phyloP scores from a whole-genome alignment of 2,888 invertebrate genomes.

The Acanthosoma haemorrhoidale region DNA sequence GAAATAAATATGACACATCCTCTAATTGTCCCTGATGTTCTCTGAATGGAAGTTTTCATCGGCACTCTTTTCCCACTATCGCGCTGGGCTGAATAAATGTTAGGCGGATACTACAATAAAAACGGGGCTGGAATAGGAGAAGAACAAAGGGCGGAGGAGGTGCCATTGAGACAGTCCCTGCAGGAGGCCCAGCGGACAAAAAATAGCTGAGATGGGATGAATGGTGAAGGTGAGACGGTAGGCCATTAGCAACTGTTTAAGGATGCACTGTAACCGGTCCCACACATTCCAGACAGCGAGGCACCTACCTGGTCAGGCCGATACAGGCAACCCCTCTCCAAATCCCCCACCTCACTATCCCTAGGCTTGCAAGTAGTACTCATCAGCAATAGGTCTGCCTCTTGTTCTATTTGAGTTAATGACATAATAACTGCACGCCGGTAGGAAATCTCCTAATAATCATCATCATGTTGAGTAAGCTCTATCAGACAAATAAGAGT shows the following conservation, averaged over 20 bases:
- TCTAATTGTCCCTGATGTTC: neutral
- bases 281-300: neutral
- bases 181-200: no score
- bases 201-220: neutral
- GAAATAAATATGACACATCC: neutral
- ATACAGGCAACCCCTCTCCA: no score
- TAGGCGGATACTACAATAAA: neutral
- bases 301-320: slow-evolving; percentile 6
- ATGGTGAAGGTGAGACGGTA: neutral
- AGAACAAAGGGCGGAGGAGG: slow-evolving; percentile 8
- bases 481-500: no score
- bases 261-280: neutral
- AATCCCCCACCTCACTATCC: neutral
- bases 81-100: neutral
- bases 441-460: no score
- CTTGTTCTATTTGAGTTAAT: no score
- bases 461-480: no score
- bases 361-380: no score
- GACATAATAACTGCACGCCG: no score
- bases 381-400: no score
- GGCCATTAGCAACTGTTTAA: slow-evolving; percentile 14
- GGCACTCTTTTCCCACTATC: neutral
- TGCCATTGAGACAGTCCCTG: slow-evolving; percentile 11
- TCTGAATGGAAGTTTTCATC: slow-evolving; percentile 2
- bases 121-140: neutral